Conservation (phyloP, 2,888 invertebrate species). For the Phyllotreta striolata region DNA sequence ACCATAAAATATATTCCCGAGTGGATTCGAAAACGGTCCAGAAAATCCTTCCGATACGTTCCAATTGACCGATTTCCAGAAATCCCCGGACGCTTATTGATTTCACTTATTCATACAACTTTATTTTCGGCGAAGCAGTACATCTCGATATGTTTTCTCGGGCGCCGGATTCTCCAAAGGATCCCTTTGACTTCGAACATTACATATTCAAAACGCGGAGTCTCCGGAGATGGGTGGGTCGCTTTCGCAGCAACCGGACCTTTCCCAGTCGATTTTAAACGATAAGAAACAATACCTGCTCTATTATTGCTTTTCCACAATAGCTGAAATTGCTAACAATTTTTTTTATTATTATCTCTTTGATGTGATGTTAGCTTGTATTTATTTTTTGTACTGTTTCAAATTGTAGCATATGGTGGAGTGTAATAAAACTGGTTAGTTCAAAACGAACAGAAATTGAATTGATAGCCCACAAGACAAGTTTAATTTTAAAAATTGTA, state of each 20-base stretch:
- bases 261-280: constrained; percentile 8
- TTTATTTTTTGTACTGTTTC: too few relatives aligned
- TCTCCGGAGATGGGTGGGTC: constrained; percentile 45
- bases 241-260: constrained; percentile 13
- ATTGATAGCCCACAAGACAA: too few relatives aligned
- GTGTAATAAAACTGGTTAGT: too few relatives aligned
- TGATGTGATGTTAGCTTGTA: too few relatives aligned
- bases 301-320: too few relatives aligned
- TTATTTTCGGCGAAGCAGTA: constrained; percentile 34
- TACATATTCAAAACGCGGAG: constrained; percentile 51
- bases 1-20: constrained; percentile 13
- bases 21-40: constrained; percentile 10
- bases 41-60: constrained; percentile 11
- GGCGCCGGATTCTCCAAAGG: constrained; percentile 40
- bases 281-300: constrained; percentile 12
- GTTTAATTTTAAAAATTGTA: neutral
- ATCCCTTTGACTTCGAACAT: constrained; percentile 42
- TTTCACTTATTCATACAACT: constrained; percentile 36
- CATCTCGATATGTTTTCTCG: constrained; percentile 38
- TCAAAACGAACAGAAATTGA: too few relatives aligned
- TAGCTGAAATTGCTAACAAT: too few relatives aligned
- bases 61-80: constrained; percentile 27
- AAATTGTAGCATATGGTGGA: too few relatives aligned
- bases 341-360: too few relatives aligned
- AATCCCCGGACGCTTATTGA: constrained; percentile 28